These are phyloP conservation scores for Clepsis dumicolana DNA, from an alignment of 2,888 invertebrate genomes.

Conservation along the genomic window DNA sequence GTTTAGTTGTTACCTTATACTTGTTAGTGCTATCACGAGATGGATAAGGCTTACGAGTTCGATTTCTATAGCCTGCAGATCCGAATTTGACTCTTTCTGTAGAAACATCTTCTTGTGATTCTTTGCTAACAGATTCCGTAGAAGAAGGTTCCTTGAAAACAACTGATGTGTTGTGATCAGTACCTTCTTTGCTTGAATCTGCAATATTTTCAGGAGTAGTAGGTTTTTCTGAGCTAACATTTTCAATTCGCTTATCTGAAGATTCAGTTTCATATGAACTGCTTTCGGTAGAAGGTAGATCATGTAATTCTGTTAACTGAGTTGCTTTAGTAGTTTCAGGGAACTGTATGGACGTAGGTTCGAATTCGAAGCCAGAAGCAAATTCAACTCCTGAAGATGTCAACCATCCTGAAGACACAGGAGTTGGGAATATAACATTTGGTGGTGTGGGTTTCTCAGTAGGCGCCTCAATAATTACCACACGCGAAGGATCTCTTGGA, in stretches of 20 bases:
- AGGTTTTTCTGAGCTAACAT: conserved; percentile 58
- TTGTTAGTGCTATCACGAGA: conserved; percentile 64
- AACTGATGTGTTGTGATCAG: conserved; percentile 53
- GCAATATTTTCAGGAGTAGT: conserved; percentile 52
- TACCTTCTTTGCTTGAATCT: conserved; percentile 54
- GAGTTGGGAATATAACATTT: conserved; percentile 76
- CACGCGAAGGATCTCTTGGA: conserved; percentile 66
- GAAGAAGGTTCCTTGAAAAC: conserved; percentile 53
- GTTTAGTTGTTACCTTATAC: conserved; percentile 64
- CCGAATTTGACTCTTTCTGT: conserved; percentile 68
- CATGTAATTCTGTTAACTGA: conserved; percentile 49
- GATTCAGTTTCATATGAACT: conserved; percentile 64
- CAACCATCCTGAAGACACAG: conserved; percentile 77
- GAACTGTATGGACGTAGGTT: conserved; percentile 69
- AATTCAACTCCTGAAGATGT: conserved; percentile 78
- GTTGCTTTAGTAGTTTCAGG: conserved; percentile 61
- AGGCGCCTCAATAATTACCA: conserved; percentile 56
- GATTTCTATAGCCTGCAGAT: conserved; percentile 64
- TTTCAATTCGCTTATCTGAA: conserved; percentile 60
- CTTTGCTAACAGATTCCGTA: conserved; percentile 54
- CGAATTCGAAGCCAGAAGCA: conserved; percentile 75
- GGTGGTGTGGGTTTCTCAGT: conserved; percentile 57
- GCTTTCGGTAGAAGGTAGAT: conserved; percentile 54
- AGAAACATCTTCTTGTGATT: conserved; percentile 63
- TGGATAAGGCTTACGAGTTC: conserved; percentile 78